These are phyloP conservation scores for Watsonalla cultraria DNA, from an alignment of 2,888 invertebrate genomes.

Conservation along the genomic window DNA sequence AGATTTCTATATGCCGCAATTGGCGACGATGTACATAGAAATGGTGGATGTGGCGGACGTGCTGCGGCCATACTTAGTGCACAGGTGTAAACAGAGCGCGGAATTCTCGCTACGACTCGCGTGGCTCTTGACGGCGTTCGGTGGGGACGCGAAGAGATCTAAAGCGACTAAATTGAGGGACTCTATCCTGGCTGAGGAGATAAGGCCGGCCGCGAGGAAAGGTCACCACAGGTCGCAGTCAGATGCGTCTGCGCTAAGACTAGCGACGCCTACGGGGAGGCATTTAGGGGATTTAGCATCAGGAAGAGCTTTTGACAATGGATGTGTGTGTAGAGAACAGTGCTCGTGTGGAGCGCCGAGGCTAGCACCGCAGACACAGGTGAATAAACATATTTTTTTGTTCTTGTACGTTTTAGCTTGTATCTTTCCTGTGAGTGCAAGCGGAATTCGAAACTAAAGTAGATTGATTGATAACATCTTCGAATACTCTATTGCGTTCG, in stretches of 20 bases:
- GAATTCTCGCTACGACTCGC: slow-evolving; percentile 97
- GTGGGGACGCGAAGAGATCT: slow-evolving; percentile 79
- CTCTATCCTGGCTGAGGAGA: slow-evolving; percentile 67
- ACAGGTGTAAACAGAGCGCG: slow-evolving; percentile 91
- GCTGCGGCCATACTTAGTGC: slow-evolving; percentile 68
- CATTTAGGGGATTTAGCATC: slow-evolving; percentile 94
- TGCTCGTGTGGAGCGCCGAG: slow-evolving; percentile 79
- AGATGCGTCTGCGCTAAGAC: slow-evolving; percentile 86
- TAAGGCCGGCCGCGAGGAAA: slow-evolving; percentile 64
- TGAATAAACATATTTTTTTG: slow-evolving; percentile 23
- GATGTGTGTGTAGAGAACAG: slow-evolving; percentile 92
- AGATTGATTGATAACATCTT: no score
- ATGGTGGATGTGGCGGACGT: slow-evolving; percentile 97
- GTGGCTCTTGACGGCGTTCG: slow-evolving; percentile 97
- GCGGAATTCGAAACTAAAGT: no score
- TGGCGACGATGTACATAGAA: slow-evolving; percentile 99
- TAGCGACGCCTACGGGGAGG: slow-evolving; percentile 78
- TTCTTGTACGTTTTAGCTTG: background rate
- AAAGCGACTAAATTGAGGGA: slow-evolving; percentile 64
- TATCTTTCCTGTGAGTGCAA: no score
- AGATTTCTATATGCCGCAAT: slow-evolving; percentile 98
- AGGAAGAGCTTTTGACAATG: slow-evolving; percentile 97
- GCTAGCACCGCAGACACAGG: slow-evolving; percentile 70
- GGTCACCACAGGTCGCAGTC: slow-evolving; percentile 85
- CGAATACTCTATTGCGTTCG: no score